Base-by-base conservation (phyloP, 2,113 vertebrate genomes). In the Salvelinus sp. region DNA sequence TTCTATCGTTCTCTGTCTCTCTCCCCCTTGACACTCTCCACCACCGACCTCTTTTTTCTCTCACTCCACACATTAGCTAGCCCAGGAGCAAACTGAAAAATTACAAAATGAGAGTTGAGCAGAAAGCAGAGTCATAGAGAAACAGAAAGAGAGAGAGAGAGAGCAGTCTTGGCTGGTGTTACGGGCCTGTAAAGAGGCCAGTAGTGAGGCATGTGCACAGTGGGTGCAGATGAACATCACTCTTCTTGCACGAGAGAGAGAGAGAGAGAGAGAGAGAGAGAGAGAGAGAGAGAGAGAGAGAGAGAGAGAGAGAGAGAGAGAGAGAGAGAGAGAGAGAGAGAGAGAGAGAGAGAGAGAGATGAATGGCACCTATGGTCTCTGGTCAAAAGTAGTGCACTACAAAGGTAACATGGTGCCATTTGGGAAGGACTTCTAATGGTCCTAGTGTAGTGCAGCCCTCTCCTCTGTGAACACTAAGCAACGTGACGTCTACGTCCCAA, bases 401-500 rank as follows among this genome's bases (percentile, higher is more conserved):
- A 44, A 44, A 44, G 38, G 2, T 44, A 54, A 16, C 4, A 18
- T 14, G 16, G 50, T 16, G 7, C 9, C 50, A 54, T 54, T 54
- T 18, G 14, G 50, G 12, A 16, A 1, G 4, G 4, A 16, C 71
- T 71, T 79, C 75, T 76, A 57, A 48, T 30, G 44, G 50, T 73
- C 77, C 47, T 67, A 20, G 22, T 81, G 81, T 73, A 80, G 80
- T 80, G 66, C 23, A 63, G 69, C 16, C 66, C 0, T 2, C 64
- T 66, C 14, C 85, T 87, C 79, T 58, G 81, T 81, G 82, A 80
- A 80, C 81, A 72, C 78, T 68, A 47, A 85, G 77, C 74, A 76
- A 85, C 75, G 70, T 50, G 44, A 80, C 67, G 70, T 54, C 16
- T 18, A 2, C 4, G 14, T 14, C 14, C 12, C 50, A 54, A 18